Base-by-base conservation (phyloP, 2,888 invertebrate genomes). In the Sesia bembeciformis region DNA sequence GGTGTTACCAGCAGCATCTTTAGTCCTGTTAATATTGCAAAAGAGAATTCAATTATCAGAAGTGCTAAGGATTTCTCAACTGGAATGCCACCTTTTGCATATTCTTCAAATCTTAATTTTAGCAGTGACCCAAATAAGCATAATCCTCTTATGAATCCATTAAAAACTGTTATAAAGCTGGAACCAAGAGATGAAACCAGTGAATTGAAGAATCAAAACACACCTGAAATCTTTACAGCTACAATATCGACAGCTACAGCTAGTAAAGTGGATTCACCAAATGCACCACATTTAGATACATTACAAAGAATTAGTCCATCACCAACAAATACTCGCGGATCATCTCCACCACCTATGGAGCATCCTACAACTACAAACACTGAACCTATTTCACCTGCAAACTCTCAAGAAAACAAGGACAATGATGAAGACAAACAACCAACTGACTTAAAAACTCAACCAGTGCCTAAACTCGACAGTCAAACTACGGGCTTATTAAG, bases 121-220 rank as follows among this genome's bases (percentile, higher is more conserved):
- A 63, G 72, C 4, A 79, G 66, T 79, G 90, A 90, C 62, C 74
- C 80, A 56, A 84, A 73, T 58, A 90, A 90, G 68, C 87, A 85
- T 60, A 84, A 79, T 66, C 76, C 78, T 55, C 79, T 81, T 54
- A 73, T 89, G 42, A 88, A 90, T 73, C 88, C 90, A 54, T 66
- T 90, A 49, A 90, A 90, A 65, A 89, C 90, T 55, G 86, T 90
- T 7, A 90, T 90, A 54, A 90, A 90, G 64, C 71, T 90, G 58
- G 90, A 90, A 66, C 90, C 90, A 6, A 76, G 90, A 68, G 90
- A 90, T 80, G 90, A 90, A 68, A 59, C 80, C 46, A 75, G 58
- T 67, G 89, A 90, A 63, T 73, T 88, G 70, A 90, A 90, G 64
- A 84, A 70, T 70, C 85, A 84, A 65, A 88, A 86, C 62, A 83